Evolutionary conservation across 2,113 vertebrate species (phyloP).

Genomic region (Psammodynastes pulverulentus): DNA sequence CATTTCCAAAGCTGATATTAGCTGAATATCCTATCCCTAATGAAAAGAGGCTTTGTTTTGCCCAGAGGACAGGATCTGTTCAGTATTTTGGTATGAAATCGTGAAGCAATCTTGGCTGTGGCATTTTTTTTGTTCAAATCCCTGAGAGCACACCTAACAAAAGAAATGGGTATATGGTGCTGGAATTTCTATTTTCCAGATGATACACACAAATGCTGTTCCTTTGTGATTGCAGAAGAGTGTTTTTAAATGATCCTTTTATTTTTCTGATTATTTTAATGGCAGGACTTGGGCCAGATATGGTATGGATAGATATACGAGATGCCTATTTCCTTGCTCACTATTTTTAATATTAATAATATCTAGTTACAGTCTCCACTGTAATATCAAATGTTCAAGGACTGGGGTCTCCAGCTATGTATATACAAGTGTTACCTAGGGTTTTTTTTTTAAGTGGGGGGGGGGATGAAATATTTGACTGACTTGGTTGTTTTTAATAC

Average conservation of each 20-base stretch:
- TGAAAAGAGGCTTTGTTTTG: slow-evolving; percentile 1
- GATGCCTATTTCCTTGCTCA: background rate
- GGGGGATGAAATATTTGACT: background rate
- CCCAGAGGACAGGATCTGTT: background rate
- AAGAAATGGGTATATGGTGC: background rate
- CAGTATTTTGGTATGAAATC: background rate
- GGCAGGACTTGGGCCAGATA: background rate
- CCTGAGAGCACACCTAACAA: background rate
- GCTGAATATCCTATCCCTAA: background rate
- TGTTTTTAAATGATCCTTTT: background rate
- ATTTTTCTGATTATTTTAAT: background rate
- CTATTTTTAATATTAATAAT: background rate
- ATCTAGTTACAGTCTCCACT: background rate
- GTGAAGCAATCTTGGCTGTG: background rate
- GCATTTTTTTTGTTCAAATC: background rate
- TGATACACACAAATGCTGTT: background rate
- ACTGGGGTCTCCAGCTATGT: background rate
- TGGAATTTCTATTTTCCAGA: background rate
- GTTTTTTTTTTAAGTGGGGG: background rate
- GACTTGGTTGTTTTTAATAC: background rate
- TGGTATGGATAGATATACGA: background rate
- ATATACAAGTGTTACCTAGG: background rate
- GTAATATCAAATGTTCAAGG: background rate
- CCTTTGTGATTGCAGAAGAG: background rate
- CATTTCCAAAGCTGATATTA: background rate